A percentile compares a stretch with the other conserved stretches of the same genome.
Conservation (phyloP, 2,888 invertebrate genomes). For the Caenorhabditis zanzibari region DNA sequence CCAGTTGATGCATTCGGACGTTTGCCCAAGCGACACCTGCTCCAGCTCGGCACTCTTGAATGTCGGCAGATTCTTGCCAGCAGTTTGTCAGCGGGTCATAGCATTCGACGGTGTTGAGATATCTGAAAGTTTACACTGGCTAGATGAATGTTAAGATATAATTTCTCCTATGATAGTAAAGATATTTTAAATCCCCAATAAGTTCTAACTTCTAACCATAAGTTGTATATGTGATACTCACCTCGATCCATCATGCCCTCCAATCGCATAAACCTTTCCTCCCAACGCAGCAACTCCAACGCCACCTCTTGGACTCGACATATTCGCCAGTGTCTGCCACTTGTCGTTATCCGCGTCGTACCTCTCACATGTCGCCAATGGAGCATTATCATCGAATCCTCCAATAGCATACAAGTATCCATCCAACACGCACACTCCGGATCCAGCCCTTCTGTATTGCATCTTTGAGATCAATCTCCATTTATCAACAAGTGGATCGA, state of each 20-base stretch:
- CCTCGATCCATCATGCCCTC: conserved; percentile 83
- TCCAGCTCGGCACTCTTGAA: conserved; percentile 83
- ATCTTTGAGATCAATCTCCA: conserved; percentile 85
- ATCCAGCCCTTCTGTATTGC: conserved; percentile 85
- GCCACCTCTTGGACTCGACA: conserved; percentile 82
- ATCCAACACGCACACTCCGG: conserved; percentile 85
- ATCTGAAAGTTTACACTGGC: conserved; percentile 60
- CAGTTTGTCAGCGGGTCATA: conserved; percentile 81
- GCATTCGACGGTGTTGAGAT: conserved; percentile 80
- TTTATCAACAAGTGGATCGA: conserved; percentile 85
- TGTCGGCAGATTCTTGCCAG: conserved; percentile 84
- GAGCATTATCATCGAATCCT: conserved; percentile 86
- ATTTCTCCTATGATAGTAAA: not conserved
- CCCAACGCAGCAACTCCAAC: conserved; percentile 84
- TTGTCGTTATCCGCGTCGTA: conserved; percentile 85
- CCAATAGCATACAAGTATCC: conserved; percentile 84
- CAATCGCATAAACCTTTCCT: conserved; percentile 83
- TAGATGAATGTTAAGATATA: not conserved
- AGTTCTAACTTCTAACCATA: too few species aligned
- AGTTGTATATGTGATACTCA: too few species aligned
- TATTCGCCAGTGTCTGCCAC: conserved; percentile 76
- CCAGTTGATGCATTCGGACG: conserved; percentile 62
- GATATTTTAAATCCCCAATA: too few species aligned
- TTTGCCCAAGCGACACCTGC: conserved; percentile 80
- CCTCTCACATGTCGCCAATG: conserved; percentile 83